Conservation (phyloP, 2,888 invertebrate genomes). For the Eumerus sabulonum region DNA sequence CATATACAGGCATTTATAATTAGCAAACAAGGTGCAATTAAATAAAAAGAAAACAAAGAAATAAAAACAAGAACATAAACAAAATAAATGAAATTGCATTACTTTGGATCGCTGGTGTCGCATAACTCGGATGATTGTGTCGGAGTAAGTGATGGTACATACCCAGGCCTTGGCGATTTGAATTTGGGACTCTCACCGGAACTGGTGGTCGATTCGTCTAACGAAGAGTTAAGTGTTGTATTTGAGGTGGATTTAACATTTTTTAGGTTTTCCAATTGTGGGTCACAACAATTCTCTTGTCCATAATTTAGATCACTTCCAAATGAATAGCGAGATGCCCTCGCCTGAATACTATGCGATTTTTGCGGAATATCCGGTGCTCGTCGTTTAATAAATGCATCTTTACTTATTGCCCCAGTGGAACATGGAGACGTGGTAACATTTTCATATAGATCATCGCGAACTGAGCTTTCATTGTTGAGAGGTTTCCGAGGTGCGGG, state of each 20-base stretch:
- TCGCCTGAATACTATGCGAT: slow-evolving; percentile 69
- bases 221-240: slow-evolving; percentile 73
- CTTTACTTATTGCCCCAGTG: slow-evolving; percentile 71
- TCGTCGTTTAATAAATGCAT: slow-evolving; percentile 68
- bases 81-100: slow-evolving; percentile 59
- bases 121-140: slow-evolving; percentile 60
- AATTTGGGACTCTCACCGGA: slow-evolving; percentile 73
- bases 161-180: slow-evolving; percentile 78
- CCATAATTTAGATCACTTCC: slow-evolving; percentile 74
- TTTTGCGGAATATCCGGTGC: slow-evolving; percentile 74
- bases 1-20: slow-evolving; percentile 10
- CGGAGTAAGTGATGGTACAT: slow-evolving; percentile 70
- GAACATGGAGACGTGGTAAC: slow-evolving; percentile 41
- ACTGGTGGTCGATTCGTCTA: slow-evolving; percentile 73
- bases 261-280: slow-evolving; percentile 68
- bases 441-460: slow-evolving; percentile 50
- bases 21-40: slow-evolving; percentile 26
- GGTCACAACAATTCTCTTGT: slow-evolving; percentile 55
- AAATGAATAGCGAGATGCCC: slow-evolving; percentile 72
- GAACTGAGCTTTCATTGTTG: slow-evolving; percentile 67
- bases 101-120: slow-evolving; percentile 63
- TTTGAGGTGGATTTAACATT: slow-evolving; percentile 73
- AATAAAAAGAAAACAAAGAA: slow-evolving; percentile 25
- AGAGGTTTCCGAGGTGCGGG: slow-evolving; percentile 76
- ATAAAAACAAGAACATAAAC: slow-evolving; percentile 19